Conservation (phyloP, 2,797 vertebrate genomes). For the Threskiornis aethiopicus region DNA sequence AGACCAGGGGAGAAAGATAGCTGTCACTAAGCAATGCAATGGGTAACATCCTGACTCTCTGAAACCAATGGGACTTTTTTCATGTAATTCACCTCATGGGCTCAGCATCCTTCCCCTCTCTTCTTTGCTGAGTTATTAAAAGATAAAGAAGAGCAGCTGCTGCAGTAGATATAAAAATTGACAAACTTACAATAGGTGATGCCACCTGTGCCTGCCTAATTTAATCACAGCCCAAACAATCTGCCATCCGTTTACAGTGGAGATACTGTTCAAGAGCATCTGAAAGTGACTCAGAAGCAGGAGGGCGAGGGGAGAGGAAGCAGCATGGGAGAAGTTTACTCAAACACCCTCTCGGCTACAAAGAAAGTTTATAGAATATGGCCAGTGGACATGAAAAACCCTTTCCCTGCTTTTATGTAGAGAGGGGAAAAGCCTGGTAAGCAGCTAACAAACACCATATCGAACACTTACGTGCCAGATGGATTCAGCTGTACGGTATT, state of each 20-base stretch:
- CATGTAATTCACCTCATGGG: not conserved
- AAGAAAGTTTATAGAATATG: not conserved
- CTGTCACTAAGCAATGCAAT: not conserved
- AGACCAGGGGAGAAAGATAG: not conserved
- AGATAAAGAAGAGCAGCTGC: constrained; percentile 25
- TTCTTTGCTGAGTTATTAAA: not conserved
- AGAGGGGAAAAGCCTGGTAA: not conserved
- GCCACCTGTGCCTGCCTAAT: constrained; percentile 44
- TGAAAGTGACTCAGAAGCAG: not conserved
- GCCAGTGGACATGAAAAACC: not conserved
- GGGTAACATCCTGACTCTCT: not conserved
- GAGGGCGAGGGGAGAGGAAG: not conserved
- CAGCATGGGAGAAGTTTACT: not conserved
- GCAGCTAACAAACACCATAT: not conserved
- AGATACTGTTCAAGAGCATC: not conserved
- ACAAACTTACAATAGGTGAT: constrained; percentile 36
- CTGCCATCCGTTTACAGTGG: not conserved
- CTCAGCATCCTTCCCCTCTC: not conserved
- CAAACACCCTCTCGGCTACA: not conserved
- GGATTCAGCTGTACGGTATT: not conserved
- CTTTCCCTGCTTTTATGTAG: not conserved
- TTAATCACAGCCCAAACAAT: constrained; percentile 28
- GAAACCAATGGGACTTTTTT: not conserved
- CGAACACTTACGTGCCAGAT: not conserved
- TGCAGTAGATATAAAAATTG: not conserved